These are phyloP conservation scores for Tribolium madens DNA, from an alignment of 1,140 invertebrate species.

Conservation along the genomic window DNA sequence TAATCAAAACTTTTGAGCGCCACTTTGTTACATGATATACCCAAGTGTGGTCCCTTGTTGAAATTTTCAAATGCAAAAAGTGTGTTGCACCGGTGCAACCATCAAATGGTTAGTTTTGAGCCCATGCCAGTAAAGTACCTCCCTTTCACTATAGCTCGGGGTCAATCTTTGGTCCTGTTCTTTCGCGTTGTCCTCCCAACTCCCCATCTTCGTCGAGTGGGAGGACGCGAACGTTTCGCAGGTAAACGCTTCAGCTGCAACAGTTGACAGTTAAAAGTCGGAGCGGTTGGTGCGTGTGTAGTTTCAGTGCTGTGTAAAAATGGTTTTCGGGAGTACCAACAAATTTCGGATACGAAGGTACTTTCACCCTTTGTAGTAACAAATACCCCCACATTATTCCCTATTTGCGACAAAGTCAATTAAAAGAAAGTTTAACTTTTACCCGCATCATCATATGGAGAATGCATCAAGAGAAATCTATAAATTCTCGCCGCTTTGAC, in stretches of 20 bases:
- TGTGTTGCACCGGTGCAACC: background rate
- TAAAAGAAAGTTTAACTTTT: constrained; percentile 44
- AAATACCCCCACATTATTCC: background rate
- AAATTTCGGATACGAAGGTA: constrained; percentile 75
- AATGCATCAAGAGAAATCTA: constrained; percentile 39
- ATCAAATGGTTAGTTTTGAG: constrained; percentile 51
- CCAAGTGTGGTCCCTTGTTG: too few relatives aligned
- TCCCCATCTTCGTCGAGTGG: constrained; percentile 47
- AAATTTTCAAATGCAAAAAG: too few relatives aligned
- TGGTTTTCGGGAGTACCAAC: constrained; percentile 74
- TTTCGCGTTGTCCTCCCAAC: background rate
- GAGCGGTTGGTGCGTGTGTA: constrained; percentile 22
- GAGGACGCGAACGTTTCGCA: constrained; percentile 50
- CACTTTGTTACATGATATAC: too few relatives aligned
- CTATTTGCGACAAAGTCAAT: constrained; percentile 33
- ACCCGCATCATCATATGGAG: constrained; percentile 38
- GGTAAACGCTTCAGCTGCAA: constrained; percentile 43
- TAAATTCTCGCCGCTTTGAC: background rate
- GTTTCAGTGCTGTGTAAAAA: constrained; percentile 55
- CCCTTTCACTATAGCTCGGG: constrained; percentile 57
- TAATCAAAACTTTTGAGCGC: background rate
- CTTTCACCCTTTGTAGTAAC: background rate
- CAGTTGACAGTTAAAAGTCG: constrained; percentile 55
- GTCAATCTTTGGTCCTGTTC: constrained; percentile 46
- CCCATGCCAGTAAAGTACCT: constrained; percentile 47